Base-by-base conservation (phyloP, 1,140 invertebrate genomes). In the Aradophagus sp. region DNA sequence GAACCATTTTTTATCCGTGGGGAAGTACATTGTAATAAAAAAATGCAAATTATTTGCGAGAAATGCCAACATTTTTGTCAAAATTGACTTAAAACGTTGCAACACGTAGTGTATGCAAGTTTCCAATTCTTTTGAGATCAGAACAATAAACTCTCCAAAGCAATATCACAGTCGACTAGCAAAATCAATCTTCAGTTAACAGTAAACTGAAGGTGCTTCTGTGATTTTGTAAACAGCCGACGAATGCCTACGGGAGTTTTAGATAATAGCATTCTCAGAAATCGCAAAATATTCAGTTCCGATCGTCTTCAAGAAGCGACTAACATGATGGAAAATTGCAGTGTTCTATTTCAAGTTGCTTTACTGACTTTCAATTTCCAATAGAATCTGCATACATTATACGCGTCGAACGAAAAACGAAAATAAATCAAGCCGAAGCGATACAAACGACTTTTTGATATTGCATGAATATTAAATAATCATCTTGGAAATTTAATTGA, bases 271-370 rank as follows among this genome's bases (percentile, higher is more conserved):
- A 59, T 68, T 59, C 53, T 31, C 35, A 45, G 48, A 68, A 59
- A 59, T 67, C 47, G 39, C 62, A 58, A 58, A 66, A 66, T 63
- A 55, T 63, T 63, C 59, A 23, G 36, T 56, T 41, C 52, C 44
- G 44, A 56, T 50, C 42, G 62, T 50, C 42, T 66, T n/a, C 27
- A 66, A 66, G 62, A 42, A 45, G 29, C 42, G 36, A 66, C 50
- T 66, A 42, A 66, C 62, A 66, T 50, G 62, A 56, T 34, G 62
- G 62, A 66, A 66, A 66, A 66, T 66, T 58, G 62, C 62, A 35
- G 13, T 36, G 29, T 65, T 65, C 61, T 53, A 65, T 65, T 65
- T 55, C 42, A 52, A 53, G 19, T 66, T 50, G 38, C 62, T 42
- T 66, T 58, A 58, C 61, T 42, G 61, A 47, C 44, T 66, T 56